Evolutionary conservation across 2,888 invertebrate species (phyloP), one percentile per base, ranked within the genome.

Genomic region (Oasisia sp.): DNA sequence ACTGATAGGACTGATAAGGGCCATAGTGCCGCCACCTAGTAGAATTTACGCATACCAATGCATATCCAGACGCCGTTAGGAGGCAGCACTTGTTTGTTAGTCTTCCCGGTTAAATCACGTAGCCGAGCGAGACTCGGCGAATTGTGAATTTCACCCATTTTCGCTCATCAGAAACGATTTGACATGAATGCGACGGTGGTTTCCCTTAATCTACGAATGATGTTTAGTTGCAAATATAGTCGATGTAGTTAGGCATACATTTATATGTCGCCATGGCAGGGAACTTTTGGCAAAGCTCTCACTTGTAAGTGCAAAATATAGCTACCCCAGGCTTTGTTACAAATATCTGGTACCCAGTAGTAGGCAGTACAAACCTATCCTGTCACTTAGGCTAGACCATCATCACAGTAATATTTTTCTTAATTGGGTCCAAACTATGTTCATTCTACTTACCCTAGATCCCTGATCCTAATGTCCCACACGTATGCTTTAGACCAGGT

Each of bases 271-370:
- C 74, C 74, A 91, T 91, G 91, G 91, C 91, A 91, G 91, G 91
- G 56, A 91, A 91, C 56, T 91, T 91, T 91, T 91, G 91, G 91
- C 91, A 91, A 50, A 91, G 91, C 56, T 91, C 91, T 32, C 91
- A 91, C 45, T 91, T 50, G 91, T 91, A 50, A 91, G 91, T 91
- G 74, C 74, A 74, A 74, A 74, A 74, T 74, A 74, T 27, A 27
- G 1, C 0, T 27, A 74, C 3, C 27, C 27, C 38, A 38, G 38
- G 38, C 50, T 50, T 50, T 50, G 50, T 50, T 50, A 50, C 12
- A 50, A 50, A 50, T 50, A 9, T 14, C 50, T 14, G 38, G 2
- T 38, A 38, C 38, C 38, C 38, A 38, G 38, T 38, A 38, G 2
- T 38, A 38, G 2, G 2, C 38, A 38, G 38, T 38, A 38, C 38